Conservation (phyloP, 2,113 vertebrate species). For the Mus pahari region DNA sequence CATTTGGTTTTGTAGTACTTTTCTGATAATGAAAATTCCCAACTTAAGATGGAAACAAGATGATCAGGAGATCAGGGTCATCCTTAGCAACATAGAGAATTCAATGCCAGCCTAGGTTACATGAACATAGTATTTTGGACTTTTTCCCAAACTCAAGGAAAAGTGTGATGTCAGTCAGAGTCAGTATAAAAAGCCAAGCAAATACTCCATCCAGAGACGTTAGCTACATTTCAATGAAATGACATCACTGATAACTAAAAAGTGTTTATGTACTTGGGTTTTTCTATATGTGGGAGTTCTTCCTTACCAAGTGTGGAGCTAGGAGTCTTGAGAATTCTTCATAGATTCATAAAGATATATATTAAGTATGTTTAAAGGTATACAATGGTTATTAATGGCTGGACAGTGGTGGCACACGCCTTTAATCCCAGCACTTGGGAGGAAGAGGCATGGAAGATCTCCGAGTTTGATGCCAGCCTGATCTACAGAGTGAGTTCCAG, state of each 20-base stretch:
- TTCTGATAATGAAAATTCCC: slow-evolving; percentile 31
- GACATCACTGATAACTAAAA: slow-evolving; percentile 32
- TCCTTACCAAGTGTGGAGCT: not conserved
- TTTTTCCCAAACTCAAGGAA: not conserved
- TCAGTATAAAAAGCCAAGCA: not conserved
- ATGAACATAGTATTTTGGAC: no score
- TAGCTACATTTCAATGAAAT: slow-evolving; percentile 46
- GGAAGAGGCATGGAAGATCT: not conserved
- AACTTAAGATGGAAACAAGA: not conserved
- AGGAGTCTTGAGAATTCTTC: slow-evolving; percentile 9
- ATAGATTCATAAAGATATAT: slow-evolving; percentile 10
- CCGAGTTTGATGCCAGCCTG: not conserved
- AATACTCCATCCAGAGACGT: not conserved
- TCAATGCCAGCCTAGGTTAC: not conserved
- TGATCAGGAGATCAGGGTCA: not conserved
- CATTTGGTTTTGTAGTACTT: slow-evolving; percentile 53
- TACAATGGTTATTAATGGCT: not conserved
- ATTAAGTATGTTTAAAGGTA: not conserved
- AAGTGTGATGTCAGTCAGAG: not conserved
- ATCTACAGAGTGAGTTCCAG: not conserved
- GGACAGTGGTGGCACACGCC: not conserved
- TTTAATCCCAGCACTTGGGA: not conserved
- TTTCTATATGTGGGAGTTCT: not conserved
- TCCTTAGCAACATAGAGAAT: not conserved
- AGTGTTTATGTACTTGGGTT: not conserved